Evolutionary conservation across 2,888 invertebrate genomes (phyloP).

Genomic region (Odontocerum albicorne): DNA sequence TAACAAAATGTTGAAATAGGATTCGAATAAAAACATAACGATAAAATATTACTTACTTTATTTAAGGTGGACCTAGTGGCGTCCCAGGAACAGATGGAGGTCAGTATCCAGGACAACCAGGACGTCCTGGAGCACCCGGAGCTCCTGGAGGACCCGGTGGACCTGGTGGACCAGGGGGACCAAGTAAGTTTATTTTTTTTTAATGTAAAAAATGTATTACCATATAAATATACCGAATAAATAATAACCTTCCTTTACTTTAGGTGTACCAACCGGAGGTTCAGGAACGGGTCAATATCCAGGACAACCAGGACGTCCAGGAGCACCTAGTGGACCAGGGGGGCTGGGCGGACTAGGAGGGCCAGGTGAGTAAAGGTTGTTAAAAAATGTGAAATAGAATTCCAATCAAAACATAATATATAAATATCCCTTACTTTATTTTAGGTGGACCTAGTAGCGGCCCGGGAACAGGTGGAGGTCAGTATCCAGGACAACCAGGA

Average conservation of each 20-base stretch:
- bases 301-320: constrained; percentile 38
- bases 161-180: constrained; percentile 33
- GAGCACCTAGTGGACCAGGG: constrained; percentile 40
- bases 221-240: no score
- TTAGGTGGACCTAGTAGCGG: constrained; percentile 29
- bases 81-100: constrained; percentile 31
- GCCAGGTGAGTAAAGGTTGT: no score
- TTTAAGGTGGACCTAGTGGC: constrained; percentile 41
- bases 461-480: background rate
- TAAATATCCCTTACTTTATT: no score
- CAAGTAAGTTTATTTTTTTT: no score
- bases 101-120: constrained; percentile 35
- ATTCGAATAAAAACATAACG: no score
- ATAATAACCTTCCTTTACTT: no score
- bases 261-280: constrained; percentile 39
- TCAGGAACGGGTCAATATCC: constrained; percentile 39
- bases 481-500: constrained; percentile 34
- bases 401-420: no score
- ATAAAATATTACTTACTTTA: no score
- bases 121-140: constrained; percentile 36
- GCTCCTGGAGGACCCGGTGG: constrained; percentile 31
- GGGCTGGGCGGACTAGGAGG: constrained; percentile 38
- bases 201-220: no score
- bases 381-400: no score
- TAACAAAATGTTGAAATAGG: no score